Evolutionary conservation across 2,113 vertebrate genomes (phyloP), one percentile per base, ranked within the genome.

Genomic region (Pelusios castaneus): DNA sequence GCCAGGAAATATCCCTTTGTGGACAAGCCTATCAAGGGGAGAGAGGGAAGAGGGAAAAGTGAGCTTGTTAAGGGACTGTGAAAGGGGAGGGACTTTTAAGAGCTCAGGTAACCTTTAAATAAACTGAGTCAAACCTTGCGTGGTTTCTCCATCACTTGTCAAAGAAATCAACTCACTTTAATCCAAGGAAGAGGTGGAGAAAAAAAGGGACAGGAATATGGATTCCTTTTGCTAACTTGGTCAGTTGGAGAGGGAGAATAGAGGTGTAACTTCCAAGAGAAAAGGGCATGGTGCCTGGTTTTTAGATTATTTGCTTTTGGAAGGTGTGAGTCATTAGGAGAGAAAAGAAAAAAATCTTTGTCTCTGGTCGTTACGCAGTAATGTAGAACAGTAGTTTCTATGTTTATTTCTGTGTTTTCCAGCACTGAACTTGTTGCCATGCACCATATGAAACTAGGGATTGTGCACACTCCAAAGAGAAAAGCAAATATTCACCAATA

Each of bases 401-500:
- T 96, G 96, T 97, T 97, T 96, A 97, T 93, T 97, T 96, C 95
- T 96, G 86, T 95, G 89, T 94, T 95, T 97, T 97, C 94, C 93
- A 96, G 95, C 95, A 94, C 1, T 25, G 80, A 95, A 97, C 94
- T 94, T 95, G 85, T 94, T 96, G 95, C 94, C 91, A 63, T 27
- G 10, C 54, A 79, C 84, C 79, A 56, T 89, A 90, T 90, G 92
- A 88, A 95, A 96, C 86, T 84, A 79, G 92, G 54, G 93, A 49
- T 95, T 94, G 90, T 96, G 92, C 89, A 94, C 94, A 89, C 83
- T 95, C 56, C 76, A 94, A 95, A 88, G 8, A 96, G 84, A 90
- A 96, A 80, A 93, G 92, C 91, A 97, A 96, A 93, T 92, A 93
- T 31, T 94, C 89, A 76, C 93, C 87, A 54, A 73, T 77, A 94